Evolutionary conservation across 2,888 invertebrate species (phyloP).

Genomic region (Anorthoa munda): DNA sequence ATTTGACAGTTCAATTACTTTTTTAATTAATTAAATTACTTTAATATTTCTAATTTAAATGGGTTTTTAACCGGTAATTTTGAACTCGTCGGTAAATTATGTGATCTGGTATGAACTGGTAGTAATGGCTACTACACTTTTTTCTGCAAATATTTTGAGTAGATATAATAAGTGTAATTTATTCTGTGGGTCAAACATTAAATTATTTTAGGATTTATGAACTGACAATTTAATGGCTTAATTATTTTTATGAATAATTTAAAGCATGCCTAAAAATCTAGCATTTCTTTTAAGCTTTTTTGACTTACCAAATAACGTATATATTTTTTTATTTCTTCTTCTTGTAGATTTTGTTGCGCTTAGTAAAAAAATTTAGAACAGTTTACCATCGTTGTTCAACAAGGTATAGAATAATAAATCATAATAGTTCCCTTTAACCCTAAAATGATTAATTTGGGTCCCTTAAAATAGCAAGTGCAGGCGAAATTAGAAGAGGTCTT

Average conservation of each 20-base stretch:
- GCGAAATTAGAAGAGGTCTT: constrained; percentile 69
- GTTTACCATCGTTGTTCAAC: constrained; percentile 20
- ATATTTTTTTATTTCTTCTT: background rate
- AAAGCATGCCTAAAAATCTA: background rate
- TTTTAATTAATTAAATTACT: constrained; percentile 42
- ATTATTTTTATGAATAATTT: constrained; percentile 35
- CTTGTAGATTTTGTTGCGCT: background rate
- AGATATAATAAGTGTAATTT: constrained; percentile 6
- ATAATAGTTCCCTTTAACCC: constrained; percentile 67
- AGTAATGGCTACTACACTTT: constrained; percentile 2
- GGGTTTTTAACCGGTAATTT: constrained; percentile 25
- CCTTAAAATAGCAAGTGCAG: constrained; percentile 76
- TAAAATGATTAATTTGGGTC: constrained; percentile 75
- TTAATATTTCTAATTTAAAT: constrained; percentile 21
- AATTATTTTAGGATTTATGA: constrained; percentile 34
- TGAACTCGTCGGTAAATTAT: constrained; percentile 4
- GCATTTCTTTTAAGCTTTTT: background rate
- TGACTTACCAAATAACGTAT: background rate
- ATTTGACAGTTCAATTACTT: constrained; percentile 54
- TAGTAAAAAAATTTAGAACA: background rate
- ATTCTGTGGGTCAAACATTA: background rate
- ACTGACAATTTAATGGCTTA: constrained; percentile 30
- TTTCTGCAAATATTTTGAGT: constrained; percentile 29
- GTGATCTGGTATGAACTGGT: background rate
- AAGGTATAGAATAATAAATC: constrained; percentile 61